phyloP scores from a whole-genome alignment of 2,797 vertebrate species.

The Bradypus variegatus region DNA sequence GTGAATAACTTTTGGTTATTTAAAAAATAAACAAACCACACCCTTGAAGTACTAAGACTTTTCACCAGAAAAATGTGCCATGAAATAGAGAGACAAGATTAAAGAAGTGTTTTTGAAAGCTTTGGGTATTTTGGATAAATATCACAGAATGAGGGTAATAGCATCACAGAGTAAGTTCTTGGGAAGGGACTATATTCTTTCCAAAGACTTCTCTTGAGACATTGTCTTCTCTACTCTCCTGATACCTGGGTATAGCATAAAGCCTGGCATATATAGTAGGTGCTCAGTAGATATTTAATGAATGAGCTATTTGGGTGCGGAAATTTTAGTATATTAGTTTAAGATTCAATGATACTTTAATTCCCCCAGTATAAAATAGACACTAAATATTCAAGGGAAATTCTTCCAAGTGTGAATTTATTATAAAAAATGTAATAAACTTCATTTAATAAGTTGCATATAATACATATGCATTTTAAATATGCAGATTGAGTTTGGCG shows the following conservation, averaged over 20 bases:
- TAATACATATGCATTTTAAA: conserved; percentile 17
- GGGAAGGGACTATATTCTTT: background rate
- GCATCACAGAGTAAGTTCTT: background rate
- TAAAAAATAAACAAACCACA: background rate
- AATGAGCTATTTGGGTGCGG: background rate
- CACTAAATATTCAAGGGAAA: background rate
- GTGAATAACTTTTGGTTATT: conserved; percentile 20
- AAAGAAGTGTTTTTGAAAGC: background rate
- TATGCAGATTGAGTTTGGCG: background rate
- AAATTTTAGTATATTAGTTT: conserved; percentile 18
- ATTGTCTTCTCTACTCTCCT: background rate
- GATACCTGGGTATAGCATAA: background rate
- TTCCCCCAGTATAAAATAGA: background rate
- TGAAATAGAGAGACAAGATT: background rate
- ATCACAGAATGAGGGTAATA: background rate
- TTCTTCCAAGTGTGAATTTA: background rate
- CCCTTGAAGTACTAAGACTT: background rate
- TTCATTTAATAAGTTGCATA: conserved; percentile 8
- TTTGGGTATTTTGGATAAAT: conserved; percentile 18
- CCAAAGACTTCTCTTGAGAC: background rate
- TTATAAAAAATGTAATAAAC: background rate
- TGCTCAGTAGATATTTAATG: background rate
- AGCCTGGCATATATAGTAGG: background rate
- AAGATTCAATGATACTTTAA: background rate
- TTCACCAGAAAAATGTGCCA: conserved; percentile 7